These are phyloP conservation scores for Homarus gammarus DNA, from an alignment of 2,888 invertebrate genomes.

Conservation along the genomic window DNA sequence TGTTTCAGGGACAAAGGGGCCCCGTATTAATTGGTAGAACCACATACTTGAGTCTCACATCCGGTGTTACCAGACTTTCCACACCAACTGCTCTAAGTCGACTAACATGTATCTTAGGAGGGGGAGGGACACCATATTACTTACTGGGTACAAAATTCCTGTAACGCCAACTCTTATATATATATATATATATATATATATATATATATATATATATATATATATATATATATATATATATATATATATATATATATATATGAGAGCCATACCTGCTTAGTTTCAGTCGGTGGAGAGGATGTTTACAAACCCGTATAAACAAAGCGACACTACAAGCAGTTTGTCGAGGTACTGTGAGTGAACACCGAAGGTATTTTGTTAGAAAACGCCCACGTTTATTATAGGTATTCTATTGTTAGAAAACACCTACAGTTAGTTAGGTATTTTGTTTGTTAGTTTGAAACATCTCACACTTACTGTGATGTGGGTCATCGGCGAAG, in stretches of 20 bases:
- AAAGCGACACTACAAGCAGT: neutral
- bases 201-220: conserved; percentile 47
- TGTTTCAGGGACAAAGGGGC: too few relatives aligned
- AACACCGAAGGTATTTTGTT: too few relatives aligned
- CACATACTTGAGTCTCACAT: neutral
- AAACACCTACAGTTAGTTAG: too few relatives aligned
- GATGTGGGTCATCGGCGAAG: too few relatives aligned
- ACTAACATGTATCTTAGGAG: neutral
- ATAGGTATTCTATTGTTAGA: too few relatives aligned
- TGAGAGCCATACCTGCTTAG: conserved; percentile 5
- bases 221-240: conserved; percentile 47
- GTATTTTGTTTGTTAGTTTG: too few relatives aligned
- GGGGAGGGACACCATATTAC: neutral
- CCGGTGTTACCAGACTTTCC: neutral
- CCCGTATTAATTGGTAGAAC: neutral
- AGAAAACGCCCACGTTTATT: too few relatives aligned
- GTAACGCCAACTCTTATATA: neutral
- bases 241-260: conserved; percentile 43
- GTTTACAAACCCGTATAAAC: neutral
- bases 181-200: conserved; percentile 39
- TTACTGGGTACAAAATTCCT: conserved; percentile 28
- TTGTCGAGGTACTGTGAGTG: too few relatives aligned
- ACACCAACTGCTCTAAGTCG: conserved; percentile 7
- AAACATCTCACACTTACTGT: too few relatives aligned
- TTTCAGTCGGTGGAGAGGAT: neutral